Conservation (phyloP, 2,113 vertebrate genomes). For the Ploceus nigricollis region DNA sequence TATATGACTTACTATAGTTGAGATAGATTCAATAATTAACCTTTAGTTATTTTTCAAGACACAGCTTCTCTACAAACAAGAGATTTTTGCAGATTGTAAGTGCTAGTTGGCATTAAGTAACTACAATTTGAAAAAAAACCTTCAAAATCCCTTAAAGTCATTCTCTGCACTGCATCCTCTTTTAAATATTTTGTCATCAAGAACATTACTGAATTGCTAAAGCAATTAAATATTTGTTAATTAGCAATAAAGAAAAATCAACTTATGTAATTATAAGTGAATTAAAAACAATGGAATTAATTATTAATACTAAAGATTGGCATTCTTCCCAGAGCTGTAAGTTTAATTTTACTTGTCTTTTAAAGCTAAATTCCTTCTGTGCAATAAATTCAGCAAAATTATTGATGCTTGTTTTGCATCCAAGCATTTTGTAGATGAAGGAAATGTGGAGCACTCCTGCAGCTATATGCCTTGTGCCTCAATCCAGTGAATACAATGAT, state of each 20-base stretch:
- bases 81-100: background rate
- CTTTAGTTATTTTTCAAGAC: background rate
- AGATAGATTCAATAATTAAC: background rate
- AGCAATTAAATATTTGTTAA: conserved; percentile 70
- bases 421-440: background rate
- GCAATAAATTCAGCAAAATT: background rate
- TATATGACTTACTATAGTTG: background rate
- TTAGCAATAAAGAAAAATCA: conserved; percentile 67
- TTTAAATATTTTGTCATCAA: conserved; percentile 38
- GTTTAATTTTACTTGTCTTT: conserved; percentile 41
- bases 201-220: conserved; percentile 54
- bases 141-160: background rate
- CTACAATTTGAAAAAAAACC: background rate
- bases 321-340: conserved; percentile 65
- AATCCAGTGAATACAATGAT: background rate
- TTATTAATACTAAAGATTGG: conserved; percentile 70
- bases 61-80: background rate
- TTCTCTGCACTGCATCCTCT: background rate
- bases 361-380: background rate
- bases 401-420: background rate
- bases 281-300: conserved; percentile 72
- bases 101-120: background rate
- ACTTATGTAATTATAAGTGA: conserved; percentile 66
- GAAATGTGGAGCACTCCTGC: background rate
- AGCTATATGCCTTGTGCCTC: background rate